These are phyloP conservation scores for Drosophila flavopinicola DNA, from an alignment of 2,888 invertebrate species.

Conservation along the genomic window DNA sequence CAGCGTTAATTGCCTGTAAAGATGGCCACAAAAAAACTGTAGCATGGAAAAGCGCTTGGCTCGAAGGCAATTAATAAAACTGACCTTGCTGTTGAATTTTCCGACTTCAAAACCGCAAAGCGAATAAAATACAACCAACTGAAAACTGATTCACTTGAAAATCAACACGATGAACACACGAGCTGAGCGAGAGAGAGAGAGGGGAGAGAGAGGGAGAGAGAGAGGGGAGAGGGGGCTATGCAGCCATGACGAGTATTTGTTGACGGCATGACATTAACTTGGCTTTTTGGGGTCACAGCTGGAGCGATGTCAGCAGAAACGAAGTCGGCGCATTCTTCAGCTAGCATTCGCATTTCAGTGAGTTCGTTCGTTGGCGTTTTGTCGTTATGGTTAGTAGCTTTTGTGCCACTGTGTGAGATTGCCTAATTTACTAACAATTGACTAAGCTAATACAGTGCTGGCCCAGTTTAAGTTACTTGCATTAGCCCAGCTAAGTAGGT, in stretches of 20 bases:
- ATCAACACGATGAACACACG: slow-evolving; percentile 24
- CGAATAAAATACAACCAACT: slow-evolving; percentile 27
- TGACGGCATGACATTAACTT: slow-evolving; percentile 75
- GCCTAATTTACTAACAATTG: slow-evolving; percentile 70
- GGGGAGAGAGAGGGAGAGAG: slow-evolving; percentile 5
- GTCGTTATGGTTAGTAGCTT: slow-evolving; percentile 59
- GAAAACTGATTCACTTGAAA: slow-evolving; percentile 52
- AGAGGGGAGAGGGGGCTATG: slow-evolving; percentile 57
- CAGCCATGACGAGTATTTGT: slow-evolving; percentile 78
- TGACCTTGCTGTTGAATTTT: slow-evolving; percentile 73
- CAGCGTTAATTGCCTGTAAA: slow-evolving; percentile 78
- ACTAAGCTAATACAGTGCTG: slow-evolving; percentile 31
- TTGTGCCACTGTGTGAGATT: slow-evolving; percentile 46
- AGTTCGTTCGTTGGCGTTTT: slow-evolving; percentile 17
- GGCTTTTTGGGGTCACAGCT: slow-evolving; percentile 73
- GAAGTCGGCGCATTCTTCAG: slow-evolving; percentile 65
- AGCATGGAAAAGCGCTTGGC: slow-evolving; percentile 44
- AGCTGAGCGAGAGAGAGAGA: slow-evolving; percentile 5
- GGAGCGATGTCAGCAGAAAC: slow-evolving; percentile 54
- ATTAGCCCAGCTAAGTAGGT: slow-evolving; percentile 25
- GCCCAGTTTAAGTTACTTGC: slow-evolving; percentile 34
- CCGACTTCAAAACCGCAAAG: slow-evolving; percentile 41
- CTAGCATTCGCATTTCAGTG: slow-evolving; percentile 32
- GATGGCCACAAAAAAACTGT: slow-evolving; percentile 63
- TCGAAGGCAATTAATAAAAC: slow-evolving; percentile 70